Conservation (phyloP, 2,113 vertebrate species). For the Phodopus roborovskii region DNA sequence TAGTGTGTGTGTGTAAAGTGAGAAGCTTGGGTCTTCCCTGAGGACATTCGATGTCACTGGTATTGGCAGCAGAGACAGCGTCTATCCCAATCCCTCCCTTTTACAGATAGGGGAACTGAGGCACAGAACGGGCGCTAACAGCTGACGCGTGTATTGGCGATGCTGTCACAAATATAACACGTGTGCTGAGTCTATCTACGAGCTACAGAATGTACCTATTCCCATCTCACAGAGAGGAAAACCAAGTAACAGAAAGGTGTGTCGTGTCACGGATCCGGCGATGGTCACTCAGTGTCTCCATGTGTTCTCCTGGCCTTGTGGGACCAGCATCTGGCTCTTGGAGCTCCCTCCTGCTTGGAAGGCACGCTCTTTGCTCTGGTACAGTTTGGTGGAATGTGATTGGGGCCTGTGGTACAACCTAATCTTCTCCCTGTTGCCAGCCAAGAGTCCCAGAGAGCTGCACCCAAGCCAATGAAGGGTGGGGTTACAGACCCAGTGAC, state of each 20-base stretch:
- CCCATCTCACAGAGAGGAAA: not conserved
- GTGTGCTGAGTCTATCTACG: not conserved
- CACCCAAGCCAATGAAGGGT: not conserved
- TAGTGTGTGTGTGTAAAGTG: not conserved
- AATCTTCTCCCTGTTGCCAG: not conserved
- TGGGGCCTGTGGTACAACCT: not conserved
- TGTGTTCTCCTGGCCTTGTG: rapidly evolving
- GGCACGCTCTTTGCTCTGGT: too few species aligned
- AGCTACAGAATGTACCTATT: not conserved
- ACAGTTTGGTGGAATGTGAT: not conserved
- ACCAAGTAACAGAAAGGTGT: not conserved
- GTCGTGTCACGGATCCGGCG: not conserved
- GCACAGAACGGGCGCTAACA: not conserved
- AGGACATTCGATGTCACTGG: not conserved
- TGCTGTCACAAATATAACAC: not conserved
- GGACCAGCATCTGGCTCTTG: too few species aligned
- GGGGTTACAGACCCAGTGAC: not conserved
- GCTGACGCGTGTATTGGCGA: rapidly evolving
- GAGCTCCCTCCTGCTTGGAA: not conserved
- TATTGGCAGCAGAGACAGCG: not conserved
- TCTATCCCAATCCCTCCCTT: not conserved
- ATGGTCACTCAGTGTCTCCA: not conserved
- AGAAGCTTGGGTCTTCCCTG: not conserved
- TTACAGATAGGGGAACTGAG: conserved; percentile 15
- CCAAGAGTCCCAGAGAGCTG: not conserved